phyloP scores from a whole-genome alignment of 2,888 invertebrate genomes.

The Catocala fraxini region DNA sequence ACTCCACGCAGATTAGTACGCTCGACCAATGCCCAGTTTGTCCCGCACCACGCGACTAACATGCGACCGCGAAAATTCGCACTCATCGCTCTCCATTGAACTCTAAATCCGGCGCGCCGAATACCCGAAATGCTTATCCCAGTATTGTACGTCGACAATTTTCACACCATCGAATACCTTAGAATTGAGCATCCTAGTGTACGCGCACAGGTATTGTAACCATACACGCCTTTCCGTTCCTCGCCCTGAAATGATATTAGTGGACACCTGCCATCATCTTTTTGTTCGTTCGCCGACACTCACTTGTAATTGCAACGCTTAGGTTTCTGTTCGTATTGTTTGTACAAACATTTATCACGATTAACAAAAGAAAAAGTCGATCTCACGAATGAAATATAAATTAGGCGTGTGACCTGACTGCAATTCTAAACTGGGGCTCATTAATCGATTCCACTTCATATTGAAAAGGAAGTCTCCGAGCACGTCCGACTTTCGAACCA shows the following conservation, averaged over 20 bases:
- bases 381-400: slow-evolving; percentile 39
- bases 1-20: slow-evolving; percentile 85
- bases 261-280: slow-evolving; percentile 63
- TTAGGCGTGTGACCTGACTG: slow-evolving; percentile 55
- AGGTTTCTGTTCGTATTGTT: slow-evolving; percentile 37
- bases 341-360: slow-evolving; percentile 47
- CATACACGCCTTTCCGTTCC: slow-evolving; percentile 72
- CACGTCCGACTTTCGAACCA: slow-evolving; percentile 70
- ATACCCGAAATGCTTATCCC: slow-evolving; percentile 59
- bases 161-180: slow-evolving; percentile 51
- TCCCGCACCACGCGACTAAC: slow-evolving; percentile 60
- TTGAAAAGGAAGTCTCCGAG: slow-evolving; percentile 63
- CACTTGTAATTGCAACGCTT: slow-evolving; percentile 45
- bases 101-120: slow-evolving; percentile 57
- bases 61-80: slow-evolving; percentile 68
- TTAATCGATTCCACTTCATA: slow-evolving; percentile 70
- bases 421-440: slow-evolving; percentile 62
- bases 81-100: slow-evolving; percentile 75
- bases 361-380: slow-evolving; percentile 33
- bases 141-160: slow-evolving; percentile 69
- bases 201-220: slow-evolving; percentile 68
- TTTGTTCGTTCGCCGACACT: slow-evolving; percentile 40
- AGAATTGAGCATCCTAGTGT: slow-evolving; percentile 61
- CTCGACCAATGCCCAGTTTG: slow-evolving; percentile 74
- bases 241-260: slow-evolving; percentile 73